Evolutionary conservation across 2,113 vertebrate species (phyloP), one percentile per base, ranked within the genome.

Genomic region (Ellobius talpinus): DNA sequence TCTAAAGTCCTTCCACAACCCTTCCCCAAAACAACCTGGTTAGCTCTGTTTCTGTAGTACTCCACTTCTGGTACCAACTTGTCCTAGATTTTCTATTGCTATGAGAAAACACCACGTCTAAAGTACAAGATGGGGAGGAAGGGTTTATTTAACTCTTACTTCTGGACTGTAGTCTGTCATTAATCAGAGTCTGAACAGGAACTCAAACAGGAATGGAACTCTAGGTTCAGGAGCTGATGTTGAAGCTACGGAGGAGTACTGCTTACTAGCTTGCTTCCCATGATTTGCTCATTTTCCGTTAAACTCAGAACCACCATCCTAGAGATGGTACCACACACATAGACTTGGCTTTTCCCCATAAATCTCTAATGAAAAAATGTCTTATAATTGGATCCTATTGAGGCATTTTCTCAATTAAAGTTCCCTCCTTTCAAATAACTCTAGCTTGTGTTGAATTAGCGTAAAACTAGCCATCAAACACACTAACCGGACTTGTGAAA

Each of bases 311-410:
- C 5, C 36, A 58, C 21, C 21, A 58, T 55, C 33, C 9, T 10
- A 55, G 5, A 5, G 21, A 81, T 6, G 19, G 68, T 36, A n/a
- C 33, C 11, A n/a, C 50, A 10, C 31, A 79, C 58, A 36, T 19
- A 36, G 16, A 17, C 50, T n/a, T 4, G 17, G 2, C 19, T 36
- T 79, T 52, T 4, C 31, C 8, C 7, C 1, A 36, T 11, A 0
- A 16, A 33, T 79, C 31, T 33, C 31, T 21, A 21, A 31, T 79
- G 33, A 36, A 39, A 33, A 52, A 52, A n/a, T 58, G 33, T 2
- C 16, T 72, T 72, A 19, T 72, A n/a, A 36, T 72, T 23, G 21
- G 16, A n/a, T 36, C 33, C 7, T 72, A 72, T 7, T 7, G 7
- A 72, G 33, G 17, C 7, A 72, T 72, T 72, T 72, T n/a, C 72